phyloP scores from a whole-genome alignment of 2,888 invertebrate species.

The Tinea semifulvella region DNA sequence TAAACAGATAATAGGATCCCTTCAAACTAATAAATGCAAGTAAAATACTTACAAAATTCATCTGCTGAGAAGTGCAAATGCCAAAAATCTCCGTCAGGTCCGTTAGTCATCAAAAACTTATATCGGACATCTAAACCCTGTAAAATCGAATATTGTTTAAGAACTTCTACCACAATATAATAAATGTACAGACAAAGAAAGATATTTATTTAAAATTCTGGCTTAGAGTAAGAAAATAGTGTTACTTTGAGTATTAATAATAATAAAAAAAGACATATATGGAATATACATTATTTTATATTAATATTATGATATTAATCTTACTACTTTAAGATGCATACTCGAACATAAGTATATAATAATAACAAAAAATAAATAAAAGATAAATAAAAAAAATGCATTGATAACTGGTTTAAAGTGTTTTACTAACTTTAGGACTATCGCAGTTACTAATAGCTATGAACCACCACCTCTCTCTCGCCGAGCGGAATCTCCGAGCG shows the following conservation, averaged over 20 bases:
- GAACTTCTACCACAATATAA: too few relatives aligned
- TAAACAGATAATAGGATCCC: too few relatives aligned
- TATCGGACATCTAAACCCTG: slow-evolving; percentile 83
- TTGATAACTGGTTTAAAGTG: neutral
- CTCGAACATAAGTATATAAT: neutral
- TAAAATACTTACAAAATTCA: slow-evolving; percentile 86
- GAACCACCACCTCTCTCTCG: slow-evolving; percentile 94
- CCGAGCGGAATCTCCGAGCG: slow-evolving; percentile 77
- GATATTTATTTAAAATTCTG: too few relatives aligned
- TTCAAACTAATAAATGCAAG: too few relatives aligned
- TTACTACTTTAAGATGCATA: too few relatives aligned
- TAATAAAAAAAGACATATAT: too few relatives aligned
- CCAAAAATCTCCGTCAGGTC: slow-evolving; percentile 81
- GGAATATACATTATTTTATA: too few relatives aligned
- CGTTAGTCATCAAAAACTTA: slow-evolving; percentile 89
- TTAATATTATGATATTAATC: too few relatives aligned
- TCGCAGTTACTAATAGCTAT: slow-evolving; percentile 86
- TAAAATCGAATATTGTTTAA: too few relatives aligned
- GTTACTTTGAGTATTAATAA: too few relatives aligned
- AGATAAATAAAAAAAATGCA: neutral
- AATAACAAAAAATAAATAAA: neutral
- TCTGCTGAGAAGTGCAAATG: slow-evolving; percentile 93
- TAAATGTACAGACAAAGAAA: too few relatives aligned
- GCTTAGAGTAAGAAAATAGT: too few relatives aligned
- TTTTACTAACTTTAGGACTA: slow-evolving; percentile 61